Percentiles rank a stretch among this genome's conserved stretches.
Conservation (phyloP, 2,113 vertebrate species). For the Callaeas wilsoni region DNA sequence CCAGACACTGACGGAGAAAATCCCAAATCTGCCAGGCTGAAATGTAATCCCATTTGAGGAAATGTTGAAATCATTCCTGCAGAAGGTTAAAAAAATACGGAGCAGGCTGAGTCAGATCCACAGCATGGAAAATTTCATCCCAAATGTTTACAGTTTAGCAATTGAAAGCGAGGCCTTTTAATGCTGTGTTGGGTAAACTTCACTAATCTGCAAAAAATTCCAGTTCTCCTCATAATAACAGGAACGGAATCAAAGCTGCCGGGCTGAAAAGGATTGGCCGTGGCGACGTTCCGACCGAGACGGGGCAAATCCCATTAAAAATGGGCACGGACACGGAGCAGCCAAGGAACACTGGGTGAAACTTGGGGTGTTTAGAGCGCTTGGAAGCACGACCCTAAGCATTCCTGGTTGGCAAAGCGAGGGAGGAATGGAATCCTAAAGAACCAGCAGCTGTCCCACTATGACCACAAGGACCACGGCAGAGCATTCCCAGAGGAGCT, state of each 20-base stretch:
- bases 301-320: not conserved
- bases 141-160: not conserved
- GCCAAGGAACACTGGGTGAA: not conserved
- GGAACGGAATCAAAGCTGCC: not conserved
- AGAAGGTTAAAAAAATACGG: not conserved
- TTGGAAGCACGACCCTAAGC: constrained; percentile 52
- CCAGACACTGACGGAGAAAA: not conserved
- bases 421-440: constrained; percentile 50
- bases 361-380: not conserved
- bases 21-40: not conserved
- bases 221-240: not conserved
- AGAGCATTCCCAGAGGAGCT: constrained; percentile 38
- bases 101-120: not conserved
- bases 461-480: constrained; percentile 64
- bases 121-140: constrained; percentile 32
- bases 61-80: not conserved
- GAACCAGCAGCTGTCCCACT: constrained; percentile 69
- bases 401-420: constrained; percentile 39
- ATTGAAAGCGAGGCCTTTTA: not conserved
- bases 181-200: not conserved
- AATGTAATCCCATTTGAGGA: not conserved
- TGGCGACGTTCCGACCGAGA: not conserved
- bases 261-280: not conserved
- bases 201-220: not conserved
- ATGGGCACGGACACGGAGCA: not conserved